Percentiles rank a stretch among this genome's conserved stretches.
Conservation (phyloP, 1,140 invertebrate species). For the Scaptodrosophila lebanonensis region DNA sequence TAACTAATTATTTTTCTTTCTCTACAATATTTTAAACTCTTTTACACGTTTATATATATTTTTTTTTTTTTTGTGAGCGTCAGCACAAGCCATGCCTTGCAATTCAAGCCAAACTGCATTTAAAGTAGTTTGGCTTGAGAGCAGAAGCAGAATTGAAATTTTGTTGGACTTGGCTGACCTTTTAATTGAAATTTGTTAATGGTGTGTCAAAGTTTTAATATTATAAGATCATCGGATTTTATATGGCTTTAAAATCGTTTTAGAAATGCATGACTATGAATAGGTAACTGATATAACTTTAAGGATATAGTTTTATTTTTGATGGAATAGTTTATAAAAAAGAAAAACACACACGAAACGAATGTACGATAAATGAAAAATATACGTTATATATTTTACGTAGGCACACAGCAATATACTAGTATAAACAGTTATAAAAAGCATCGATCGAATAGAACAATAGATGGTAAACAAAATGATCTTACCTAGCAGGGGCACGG, state of each 20-base stretch:
- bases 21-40: slow-evolving; percentile 29
- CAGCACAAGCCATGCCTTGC: slow-evolving; percentile 31
- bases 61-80: slow-evolving; percentile 36
- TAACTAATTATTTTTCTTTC: slow-evolving; percentile 34
- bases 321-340: slow-evolving; percentile 26
- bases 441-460: slow-evolving; percentile 34
- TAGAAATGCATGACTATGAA: slow-evolving; percentile 65
- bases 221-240: slow-evolving; percentile 77
- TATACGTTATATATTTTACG: slow-evolving; percentile 5
- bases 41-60: too few species aligned
- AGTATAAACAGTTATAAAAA: slow-evolving; percentile 34
- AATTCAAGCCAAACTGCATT: slow-evolving; percentile 30
- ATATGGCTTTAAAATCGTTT: slow-evolving; percentile 69
- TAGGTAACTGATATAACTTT: slow-evolving; percentile 50
- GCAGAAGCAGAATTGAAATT: slow-evolving; percentile 28
- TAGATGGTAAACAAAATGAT: slow-evolving; percentile 62
- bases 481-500: slow-evolving; percentile 83
- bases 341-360: slow-evolving; percentile 31
- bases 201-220: slow-evolving; percentile 77
- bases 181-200: slow-evolving; percentile 26
- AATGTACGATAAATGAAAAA: not conserved
- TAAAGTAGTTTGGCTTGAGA: slow-evolving; percentile 31
- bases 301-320: slow-evolving; percentile 35
- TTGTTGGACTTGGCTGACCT: slow-evolving; percentile 19
- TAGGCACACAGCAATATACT: slow-evolving; percentile 10